These are phyloP conservation scores for Apoda limacodes DNA, from an alignment of 2,888 invertebrate genomes.

Conservation along the genomic window DNA sequence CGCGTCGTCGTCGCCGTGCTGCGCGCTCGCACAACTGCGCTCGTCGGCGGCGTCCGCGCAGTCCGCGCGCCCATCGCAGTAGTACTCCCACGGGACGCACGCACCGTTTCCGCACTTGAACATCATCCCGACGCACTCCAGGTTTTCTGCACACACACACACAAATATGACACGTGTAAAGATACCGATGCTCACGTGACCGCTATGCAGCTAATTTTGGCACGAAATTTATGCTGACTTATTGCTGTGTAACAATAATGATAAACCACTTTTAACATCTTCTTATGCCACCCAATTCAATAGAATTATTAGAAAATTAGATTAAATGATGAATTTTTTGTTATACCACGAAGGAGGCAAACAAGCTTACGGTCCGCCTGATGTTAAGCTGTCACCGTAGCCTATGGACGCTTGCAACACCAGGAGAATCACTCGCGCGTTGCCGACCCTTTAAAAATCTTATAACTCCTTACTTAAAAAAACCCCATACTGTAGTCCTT, in stretches of 20 bases:
- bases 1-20: slow-evolving; percentile 12
- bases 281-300: too few species aligned
- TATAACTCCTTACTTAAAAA: too few species aligned
- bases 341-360: too few species aligned
- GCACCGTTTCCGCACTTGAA: slow-evolving; percentile 80
- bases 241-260: not conserved
- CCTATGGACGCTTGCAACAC: too few species aligned
- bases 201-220: too few species aligned
- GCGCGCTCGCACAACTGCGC: slow-evolving; percentile 54
- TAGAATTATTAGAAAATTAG: too few species aligned
- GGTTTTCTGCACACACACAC: slow-evolving; percentile 34
- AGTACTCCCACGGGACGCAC: slow-evolving; percentile 76
- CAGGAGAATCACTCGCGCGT: too few species aligned
- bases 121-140: slow-evolving; percentile 67
- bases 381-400: too few species aligned
- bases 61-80: slow-evolving; percentile 81
- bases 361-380: too few species aligned
- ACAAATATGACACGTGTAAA: slow-evolving; percentile 9
- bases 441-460: too few species aligned
- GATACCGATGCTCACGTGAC: not conserved
- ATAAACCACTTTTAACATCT: not conserved
- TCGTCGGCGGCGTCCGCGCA: slow-evolving; percentile 82
- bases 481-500: too few species aligned
- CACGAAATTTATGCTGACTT: not conserved
- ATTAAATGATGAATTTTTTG: too few species aligned